Conservation (phyloP, 2,113 vertebrate species). For the Erinaceus europaeus region DNA sequence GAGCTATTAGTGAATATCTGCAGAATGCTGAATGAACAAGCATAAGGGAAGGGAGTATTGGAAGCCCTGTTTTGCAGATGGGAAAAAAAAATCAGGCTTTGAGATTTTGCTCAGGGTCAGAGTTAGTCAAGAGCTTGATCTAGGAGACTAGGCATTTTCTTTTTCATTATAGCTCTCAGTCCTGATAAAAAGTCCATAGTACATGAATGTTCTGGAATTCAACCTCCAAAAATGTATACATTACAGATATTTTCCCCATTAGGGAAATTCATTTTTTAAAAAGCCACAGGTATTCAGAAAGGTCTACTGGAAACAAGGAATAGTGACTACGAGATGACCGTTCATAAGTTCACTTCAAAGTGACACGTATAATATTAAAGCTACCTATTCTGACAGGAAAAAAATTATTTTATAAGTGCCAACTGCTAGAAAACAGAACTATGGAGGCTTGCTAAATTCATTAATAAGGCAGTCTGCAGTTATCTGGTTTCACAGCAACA, state of each 20-base stretch:
- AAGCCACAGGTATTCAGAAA: constrained; percentile 54
- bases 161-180: not conserved
- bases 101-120: not conserved
- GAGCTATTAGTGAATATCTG: not conserved
- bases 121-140: constrained; percentile 9
- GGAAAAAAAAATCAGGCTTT: constrained; percentile 47
- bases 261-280: constrained; percentile 55
- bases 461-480: constrained; percentile 87
- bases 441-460: constrained; percentile 83
- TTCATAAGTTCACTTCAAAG: constrained; percentile 72
- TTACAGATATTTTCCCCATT: constrained; percentile 48
- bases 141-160: constrained; percentile 20
- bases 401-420: constrained; percentile 81
- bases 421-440: constrained; percentile 82
- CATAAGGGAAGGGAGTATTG: not conserved
- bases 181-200: not conserved
- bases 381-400: constrained; percentile 80
- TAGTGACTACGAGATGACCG: constrained; percentile 74
- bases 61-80: constrained; percentile 20
- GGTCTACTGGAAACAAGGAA: constrained; percentile 60
- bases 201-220: constrained; percentile 42
- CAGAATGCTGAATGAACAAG: not conserved
- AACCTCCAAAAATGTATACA: constrained; percentile 32
- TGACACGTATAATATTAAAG: constrained; percentile 79
- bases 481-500: constrained; percentile 88